Evolutionary conservation across 2,888 invertebrate genomes (phyloP).

Genomic region (Pasiphila rectangulata): DNA sequence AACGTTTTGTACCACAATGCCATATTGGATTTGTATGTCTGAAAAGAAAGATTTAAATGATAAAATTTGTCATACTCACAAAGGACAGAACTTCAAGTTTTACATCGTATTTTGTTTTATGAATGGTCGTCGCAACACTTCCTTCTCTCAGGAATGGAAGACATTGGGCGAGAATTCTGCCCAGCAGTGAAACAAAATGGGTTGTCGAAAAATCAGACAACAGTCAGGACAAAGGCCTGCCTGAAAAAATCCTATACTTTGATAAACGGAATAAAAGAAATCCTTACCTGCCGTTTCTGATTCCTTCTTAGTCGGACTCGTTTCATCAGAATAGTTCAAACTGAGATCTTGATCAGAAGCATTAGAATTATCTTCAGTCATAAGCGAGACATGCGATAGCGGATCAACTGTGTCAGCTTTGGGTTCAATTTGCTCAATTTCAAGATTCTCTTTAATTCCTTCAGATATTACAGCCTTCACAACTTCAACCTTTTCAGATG

Average conservation of each 20-base stretch:
- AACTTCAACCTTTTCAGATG: background rate
- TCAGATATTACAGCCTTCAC: background rate
- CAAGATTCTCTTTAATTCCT: background rate
- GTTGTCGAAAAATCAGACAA: no score
- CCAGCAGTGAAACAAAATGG: no score
- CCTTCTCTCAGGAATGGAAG: no score
- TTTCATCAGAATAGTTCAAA: constrained; percentile 59
- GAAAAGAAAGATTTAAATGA: background rate
- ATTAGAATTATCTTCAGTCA: constrained; percentile 68
- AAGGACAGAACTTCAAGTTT: no score
- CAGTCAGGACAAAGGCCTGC: background rate
- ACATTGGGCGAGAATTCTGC: no score
- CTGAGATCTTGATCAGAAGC: constrained; percentile 49
- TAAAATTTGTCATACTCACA: background rate
- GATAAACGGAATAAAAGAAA: background rate
- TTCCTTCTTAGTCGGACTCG: constrained; percentile 29
- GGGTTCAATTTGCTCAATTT: background rate
- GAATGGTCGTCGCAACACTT: no score
- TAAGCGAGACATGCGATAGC: constrained; percentile 43
- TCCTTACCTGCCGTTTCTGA: constrained; percentile 30
- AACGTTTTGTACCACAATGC: constrained; percentile 13
- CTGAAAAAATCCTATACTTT: background rate
- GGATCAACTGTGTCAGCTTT: background rate
- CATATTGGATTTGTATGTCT: background rate
- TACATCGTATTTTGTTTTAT: no score